These are phyloP conservation scores for Trachops cirrhosus DNA, from an alignment of 2,797 vertebrate species.

Conservation along the genomic window DNA sequence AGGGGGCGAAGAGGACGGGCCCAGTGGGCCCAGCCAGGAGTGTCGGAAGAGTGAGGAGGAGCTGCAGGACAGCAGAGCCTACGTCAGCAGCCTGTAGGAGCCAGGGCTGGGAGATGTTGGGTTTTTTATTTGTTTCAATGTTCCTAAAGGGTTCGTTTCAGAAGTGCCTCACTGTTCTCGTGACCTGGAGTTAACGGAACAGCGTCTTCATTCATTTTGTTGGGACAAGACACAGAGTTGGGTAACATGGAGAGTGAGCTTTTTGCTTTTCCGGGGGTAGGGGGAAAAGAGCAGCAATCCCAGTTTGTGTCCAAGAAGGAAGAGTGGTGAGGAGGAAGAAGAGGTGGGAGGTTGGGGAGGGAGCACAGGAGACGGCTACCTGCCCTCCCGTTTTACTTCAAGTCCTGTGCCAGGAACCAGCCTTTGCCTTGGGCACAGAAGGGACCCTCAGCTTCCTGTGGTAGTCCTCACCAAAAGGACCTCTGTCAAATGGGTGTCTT, in stretches of 20 bases:
- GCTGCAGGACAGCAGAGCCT: constrained; percentile 91
- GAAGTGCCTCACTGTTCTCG: constrained; percentile 99
- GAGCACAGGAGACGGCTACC: constrained; percentile 61
- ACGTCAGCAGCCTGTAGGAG: constrained; percentile 95
- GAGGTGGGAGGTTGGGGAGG: not conserved
- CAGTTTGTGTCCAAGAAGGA: constrained; percentile 75
- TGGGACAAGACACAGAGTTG: constrained; percentile 78
- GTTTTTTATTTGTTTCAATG: constrained; percentile 88
- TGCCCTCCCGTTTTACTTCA: constrained; percentile 70
- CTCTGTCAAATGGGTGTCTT: constrained; percentile 84
- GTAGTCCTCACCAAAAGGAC: constrained; percentile 81
- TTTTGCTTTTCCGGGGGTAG: constrained; percentile 73
- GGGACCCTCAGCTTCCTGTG: constrained; percentile 78
- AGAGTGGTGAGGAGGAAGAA: constrained; percentile 64
- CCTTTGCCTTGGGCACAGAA: constrained; percentile 67
- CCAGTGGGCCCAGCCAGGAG: constrained; percentile 84
- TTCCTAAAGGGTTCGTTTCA: constrained; percentile 98
- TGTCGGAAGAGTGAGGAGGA: constrained; percentile 85
- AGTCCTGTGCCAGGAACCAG: constrained; percentile 74
- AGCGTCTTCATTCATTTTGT: constrained; percentile 89
- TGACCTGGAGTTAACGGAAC: constrained; percentile 94
- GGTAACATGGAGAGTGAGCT: constrained; percentile 81
- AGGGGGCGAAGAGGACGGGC: constrained; percentile 82
- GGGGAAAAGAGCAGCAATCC: constrained; percentile 75
- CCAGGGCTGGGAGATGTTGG: constrained; percentile 83